Conservation (phyloP, 2,797 vertebrate species). For the Sebastes jordani region DNA sequence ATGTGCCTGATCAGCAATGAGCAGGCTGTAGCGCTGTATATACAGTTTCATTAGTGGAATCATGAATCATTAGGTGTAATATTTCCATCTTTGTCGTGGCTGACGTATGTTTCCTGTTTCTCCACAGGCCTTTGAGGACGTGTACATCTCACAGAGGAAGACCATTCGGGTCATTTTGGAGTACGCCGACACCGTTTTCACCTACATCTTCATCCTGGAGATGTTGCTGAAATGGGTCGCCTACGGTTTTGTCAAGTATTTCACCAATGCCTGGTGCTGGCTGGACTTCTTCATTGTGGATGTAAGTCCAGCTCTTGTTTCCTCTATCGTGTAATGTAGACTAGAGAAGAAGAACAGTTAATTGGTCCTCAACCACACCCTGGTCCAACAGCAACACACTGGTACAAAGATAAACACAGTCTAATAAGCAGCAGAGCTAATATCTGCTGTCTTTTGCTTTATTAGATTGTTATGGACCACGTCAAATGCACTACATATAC, state of each 20-base stretch:
- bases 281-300: slow-evolving; percentile 99
- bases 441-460: not conserved
- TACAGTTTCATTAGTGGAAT: slow-evolving; percentile 36
- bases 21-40: not conserved
- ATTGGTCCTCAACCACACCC: slow-evolving; percentile 53
- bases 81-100: not conserved
- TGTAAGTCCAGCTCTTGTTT: slow-evolving; percentile 87
- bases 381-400: slow-evolving; percentile 42
- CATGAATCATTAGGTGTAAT: slow-evolving; percentile 24
- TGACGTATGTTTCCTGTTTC: slow-evolving; percentile 14
- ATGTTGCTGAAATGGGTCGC: slow-evolving; percentile 99
- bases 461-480: not conserved
- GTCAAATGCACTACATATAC: not conserved
- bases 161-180: slow-evolving; percentile 93
- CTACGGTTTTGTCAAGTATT: slow-evolving; percentile 98
- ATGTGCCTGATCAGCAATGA: slow-evolving; percentile 2
- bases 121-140: slow-evolving; percentile 95
- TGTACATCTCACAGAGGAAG: slow-evolving; percentile 98
- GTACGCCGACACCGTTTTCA: slow-evolving; percentile 97
- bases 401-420: not conserved
- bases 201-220: slow-evolving; percentile 99
- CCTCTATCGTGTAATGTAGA: slow-evolving; percentile 6
- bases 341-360: slow-evolving; percentile 10
- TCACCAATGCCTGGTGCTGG: slow-evolving; percentile 99
- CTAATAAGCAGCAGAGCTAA: slow-evolving; percentile 6